Conservation (phyloP, 2,797 vertebrate species). For the Euthynnus affinis region DNA sequence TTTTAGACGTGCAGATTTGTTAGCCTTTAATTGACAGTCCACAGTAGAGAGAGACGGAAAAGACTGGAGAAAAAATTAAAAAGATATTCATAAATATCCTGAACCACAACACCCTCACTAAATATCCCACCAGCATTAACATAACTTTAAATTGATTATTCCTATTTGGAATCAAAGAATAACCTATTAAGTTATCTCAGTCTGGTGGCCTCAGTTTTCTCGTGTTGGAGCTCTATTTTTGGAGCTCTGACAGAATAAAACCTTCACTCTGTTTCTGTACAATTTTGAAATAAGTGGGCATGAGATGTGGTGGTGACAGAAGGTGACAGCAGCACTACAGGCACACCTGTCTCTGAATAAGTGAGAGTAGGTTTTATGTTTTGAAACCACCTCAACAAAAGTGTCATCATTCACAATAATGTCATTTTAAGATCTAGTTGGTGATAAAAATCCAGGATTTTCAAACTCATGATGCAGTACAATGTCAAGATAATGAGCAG, state of each 20-base stretch:
- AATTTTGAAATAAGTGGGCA: constrained; percentile 17
- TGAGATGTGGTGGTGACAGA: constrained; percentile 23
- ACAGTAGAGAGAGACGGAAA: constrained; percentile 17
- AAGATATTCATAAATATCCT: constrained; percentile 8
- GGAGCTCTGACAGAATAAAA: not conserved
- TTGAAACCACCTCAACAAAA: not conserved
- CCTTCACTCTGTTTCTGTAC: constrained; percentile 1
- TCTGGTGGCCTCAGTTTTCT: not conserved
- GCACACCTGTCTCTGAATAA: not conserved
- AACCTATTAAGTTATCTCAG: not conserved
- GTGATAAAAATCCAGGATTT: not conserved
- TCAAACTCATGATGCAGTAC: not conserved
- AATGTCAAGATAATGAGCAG: constrained; percentile 1
- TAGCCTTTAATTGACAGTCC: constrained; percentile 49
- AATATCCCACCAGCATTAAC: constrained; percentile 13
- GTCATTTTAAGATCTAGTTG: not conserved
- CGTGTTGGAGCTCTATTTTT: constrained; percentile 4
- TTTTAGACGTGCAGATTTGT: constrained; percentile 49
- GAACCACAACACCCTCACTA: not conserved
- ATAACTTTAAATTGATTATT: constrained; percentile 21
- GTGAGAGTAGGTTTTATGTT: not conserved
- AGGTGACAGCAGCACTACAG: not conserved
- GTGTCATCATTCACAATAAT: not conserved
- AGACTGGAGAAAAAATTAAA: constrained; percentile 5
- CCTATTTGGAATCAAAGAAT: not conserved